phyloP scores from a whole-genome alignment of 2,888 invertebrate species.

The Liopterus haemorrhoidalis region DNA sequence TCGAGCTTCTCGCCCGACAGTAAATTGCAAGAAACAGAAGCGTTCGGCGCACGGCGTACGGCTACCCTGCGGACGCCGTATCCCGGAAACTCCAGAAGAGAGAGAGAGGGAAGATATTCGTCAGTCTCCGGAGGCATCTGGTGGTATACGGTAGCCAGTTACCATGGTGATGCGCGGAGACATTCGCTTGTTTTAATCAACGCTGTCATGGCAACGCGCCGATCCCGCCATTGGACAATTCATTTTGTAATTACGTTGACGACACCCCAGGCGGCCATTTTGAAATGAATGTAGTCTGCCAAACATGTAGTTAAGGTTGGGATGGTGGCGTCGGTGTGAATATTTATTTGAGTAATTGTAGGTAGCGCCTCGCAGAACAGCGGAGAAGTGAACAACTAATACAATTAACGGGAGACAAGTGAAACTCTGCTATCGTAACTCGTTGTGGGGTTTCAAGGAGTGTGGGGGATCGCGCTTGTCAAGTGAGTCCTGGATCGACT shows the following conservation, averaged over 20 bases:
- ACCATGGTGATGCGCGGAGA: slow-evolving; percentile 46
- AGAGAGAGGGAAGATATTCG: too few relatives aligned
- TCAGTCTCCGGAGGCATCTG: slow-evolving; percentile 42
- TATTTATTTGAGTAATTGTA: slow-evolving; percentile 36
- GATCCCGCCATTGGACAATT: slow-evolving; percentile 50
- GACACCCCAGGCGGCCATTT: slow-evolving; percentile 51
- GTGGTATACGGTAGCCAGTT: slow-evolving; percentile 41
- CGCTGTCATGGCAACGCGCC: slow-evolving; percentile 48
- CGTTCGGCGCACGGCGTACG: too few relatives aligned
- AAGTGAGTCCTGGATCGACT: too few relatives aligned
- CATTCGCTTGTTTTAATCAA: slow-evolving; percentile 50
- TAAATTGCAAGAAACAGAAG: too few relatives aligned
- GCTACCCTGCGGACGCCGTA: too few relatives aligned
- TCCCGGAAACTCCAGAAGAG: too few relatives aligned
- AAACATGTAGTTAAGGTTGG: slow-evolving; percentile 34
- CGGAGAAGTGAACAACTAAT: slow-evolving; percentile 47
- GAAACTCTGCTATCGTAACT: slow-evolving; percentile 50
- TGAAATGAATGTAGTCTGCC: slow-evolving; percentile 45
- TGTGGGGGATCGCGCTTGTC: too few relatives aligned
- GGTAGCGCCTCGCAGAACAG: slow-evolving; percentile 33
- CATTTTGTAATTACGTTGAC: slow-evolving; percentile 50
- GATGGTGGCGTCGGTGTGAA: slow-evolving; percentile 30
- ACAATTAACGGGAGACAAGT: slow-evolving; percentile 50
- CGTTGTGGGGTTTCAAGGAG: too few relatives aligned
- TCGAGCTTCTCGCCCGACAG: too few relatives aligned